Conservation (phyloP, 92 coral and sea anemone genomes). For the Pocillopora grandis region DNA sequence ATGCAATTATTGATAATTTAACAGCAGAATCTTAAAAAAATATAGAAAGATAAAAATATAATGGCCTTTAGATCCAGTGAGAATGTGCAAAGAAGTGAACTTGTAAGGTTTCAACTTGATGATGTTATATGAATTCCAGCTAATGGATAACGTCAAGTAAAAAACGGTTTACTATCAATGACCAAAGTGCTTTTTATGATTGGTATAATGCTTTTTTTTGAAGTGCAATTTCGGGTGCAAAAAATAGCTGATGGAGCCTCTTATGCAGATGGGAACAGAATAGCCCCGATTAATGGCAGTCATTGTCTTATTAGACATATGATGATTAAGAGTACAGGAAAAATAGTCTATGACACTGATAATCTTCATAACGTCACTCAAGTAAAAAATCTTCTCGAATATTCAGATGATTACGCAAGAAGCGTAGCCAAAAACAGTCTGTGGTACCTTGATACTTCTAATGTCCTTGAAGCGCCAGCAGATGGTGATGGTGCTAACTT, state of each 20-base stretch:
- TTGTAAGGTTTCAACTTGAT: not conserved
- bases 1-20: no score
- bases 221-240: not conserved
- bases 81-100: not conserved
- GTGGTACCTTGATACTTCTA: conserved; percentile 13
- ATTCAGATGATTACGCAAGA: not conserved
- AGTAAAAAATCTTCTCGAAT: not conserved
- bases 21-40: not conserved
- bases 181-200: not conserved
- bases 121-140: conserved; percentile 4
- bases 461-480: no score
- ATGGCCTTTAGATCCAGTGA: conserved; percentile 1
- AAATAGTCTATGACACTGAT: not conserved
- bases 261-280: not conserved
- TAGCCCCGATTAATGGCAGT: not conserved
- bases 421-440: not conserved
- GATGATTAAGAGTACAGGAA: not conserved
- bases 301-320: not conserved
- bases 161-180: not conserved
- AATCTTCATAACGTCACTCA: not conserved
- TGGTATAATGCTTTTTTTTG: conserved; percentile 28
- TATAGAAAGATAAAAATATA: not conserved
- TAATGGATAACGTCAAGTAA: conserved; percentile 11
- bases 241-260: conserved; percentile 7
- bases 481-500: not conserved